A percentile compares a stretch with the other conserved stretches of the same genome.
Evolutionary conservation across 2,888 invertebrate genomes (phyloP).

Genomic region (Pelosia muscerda): DNA sequence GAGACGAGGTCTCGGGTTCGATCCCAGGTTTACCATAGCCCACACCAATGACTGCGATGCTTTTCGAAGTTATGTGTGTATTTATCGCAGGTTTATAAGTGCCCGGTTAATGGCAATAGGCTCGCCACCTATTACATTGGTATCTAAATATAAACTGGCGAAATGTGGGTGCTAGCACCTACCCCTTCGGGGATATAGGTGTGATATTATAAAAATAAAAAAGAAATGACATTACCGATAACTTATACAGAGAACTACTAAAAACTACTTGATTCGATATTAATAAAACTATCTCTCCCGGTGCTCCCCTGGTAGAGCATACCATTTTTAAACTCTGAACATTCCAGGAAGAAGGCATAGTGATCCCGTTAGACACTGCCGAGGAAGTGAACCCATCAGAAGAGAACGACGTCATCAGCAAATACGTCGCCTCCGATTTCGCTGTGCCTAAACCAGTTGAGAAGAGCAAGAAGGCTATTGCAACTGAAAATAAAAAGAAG

Average conservation of each 20-base stretch:
- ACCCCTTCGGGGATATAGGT: too few relatives aligned
- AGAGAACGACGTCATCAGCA: conserved; percentile 3
- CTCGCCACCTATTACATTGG: too few relatives aligned
- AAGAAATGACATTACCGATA: too few relatives aligned
- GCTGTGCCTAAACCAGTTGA: neutral
- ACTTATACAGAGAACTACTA: too few relatives aligned
- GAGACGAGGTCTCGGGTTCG: too few relatives aligned
- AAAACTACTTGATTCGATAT: neutral
- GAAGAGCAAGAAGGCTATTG: neutral
- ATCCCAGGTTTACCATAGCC: too few relatives aligned
- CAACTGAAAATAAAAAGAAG: conserved; percentile 15
- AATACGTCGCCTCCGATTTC: conserved; percentile 7
- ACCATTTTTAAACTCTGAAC: neutral
- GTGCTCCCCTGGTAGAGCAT: neutral
- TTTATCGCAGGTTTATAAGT: too few relatives aligned
- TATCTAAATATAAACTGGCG: too few relatives aligned
- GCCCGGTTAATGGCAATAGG: too few relatives aligned
- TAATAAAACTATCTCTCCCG: neutral
- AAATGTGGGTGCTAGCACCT: too few relatives aligned
- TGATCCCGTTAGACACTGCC: neutral
- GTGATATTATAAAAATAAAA: neutral
- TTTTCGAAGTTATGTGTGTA: too few relatives aligned
- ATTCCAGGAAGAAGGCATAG: conserved; percentile 20
- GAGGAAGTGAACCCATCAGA: conserved; percentile 15
- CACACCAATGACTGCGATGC: too few relatives aligned